A percentile compares a stretch with the other conserved stretches of the same genome.
Evolutionary conservation across 2,888 invertebrate species (phyloP).

Genomic region (Azorinus chamasolen): DNA sequence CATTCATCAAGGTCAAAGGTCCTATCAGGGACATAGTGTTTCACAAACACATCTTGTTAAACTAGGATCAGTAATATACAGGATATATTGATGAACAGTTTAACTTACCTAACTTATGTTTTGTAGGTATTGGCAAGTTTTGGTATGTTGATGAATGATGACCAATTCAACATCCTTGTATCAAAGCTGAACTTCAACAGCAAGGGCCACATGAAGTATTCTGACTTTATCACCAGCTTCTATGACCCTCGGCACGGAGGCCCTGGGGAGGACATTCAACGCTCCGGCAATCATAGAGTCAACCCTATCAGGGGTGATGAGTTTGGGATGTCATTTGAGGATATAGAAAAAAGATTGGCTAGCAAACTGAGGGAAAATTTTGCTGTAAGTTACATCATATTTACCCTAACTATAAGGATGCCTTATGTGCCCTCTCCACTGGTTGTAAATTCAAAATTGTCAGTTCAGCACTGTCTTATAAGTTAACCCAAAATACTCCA

Average conservation of each 20-base stretch:
- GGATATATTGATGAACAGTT: too few relatives aligned
- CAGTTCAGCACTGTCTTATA: too few relatives aligned
- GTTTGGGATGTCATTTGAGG: constrained; percentile 79
- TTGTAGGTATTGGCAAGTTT: constrained; percentile 80
- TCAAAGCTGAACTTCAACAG: constrained; percentile 74
- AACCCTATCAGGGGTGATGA: constrained; percentile 84
- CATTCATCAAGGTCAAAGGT: too few relatives aligned
- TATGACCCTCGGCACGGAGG: constrained; percentile 78
- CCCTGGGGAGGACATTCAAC: constrained; percentile 68
- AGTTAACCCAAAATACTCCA: too few relatives aligned
- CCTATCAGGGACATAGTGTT: too few relatives aligned
- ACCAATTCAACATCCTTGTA: constrained; percentile 80
- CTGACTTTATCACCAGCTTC: constrained; percentile 82
- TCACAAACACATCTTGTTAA: too few relatives aligned
- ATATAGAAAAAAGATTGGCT: constrained; percentile 79
- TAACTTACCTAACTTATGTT: too few relatives aligned
- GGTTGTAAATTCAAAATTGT: too few relatives aligned
- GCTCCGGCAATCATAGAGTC: constrained; percentile 81
- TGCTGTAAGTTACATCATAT: constrained; percentile 73
- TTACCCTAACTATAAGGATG: too few relatives aligned
- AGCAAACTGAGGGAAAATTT: constrained; percentile 84
- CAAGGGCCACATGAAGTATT: constrained; percentile 80
- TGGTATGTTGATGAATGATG: constrained; percentile 81
- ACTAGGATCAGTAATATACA: too few relatives aligned
- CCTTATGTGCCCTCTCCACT: too few relatives aligned